A percentile compares a stretch with the other conserved stretches of the same genome.
phyloP scores from a whole-genome alignment of 2,113 vertebrate species.

The Carassius gibelio region DNA sequence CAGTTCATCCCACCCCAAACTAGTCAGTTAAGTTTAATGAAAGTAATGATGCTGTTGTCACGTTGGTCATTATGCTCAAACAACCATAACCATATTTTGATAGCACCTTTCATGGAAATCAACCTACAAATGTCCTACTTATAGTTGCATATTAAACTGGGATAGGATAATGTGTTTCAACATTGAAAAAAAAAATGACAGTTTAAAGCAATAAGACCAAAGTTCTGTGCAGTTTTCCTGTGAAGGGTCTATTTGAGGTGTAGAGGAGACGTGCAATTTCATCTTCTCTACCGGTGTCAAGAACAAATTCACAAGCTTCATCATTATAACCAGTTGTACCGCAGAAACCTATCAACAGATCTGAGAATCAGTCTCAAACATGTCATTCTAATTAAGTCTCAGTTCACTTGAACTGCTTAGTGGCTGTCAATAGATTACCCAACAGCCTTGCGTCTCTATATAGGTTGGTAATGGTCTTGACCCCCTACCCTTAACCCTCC shows the following conservation, averaged over 20 bases:
- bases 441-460: constrained; percentile 22
- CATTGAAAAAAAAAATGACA: neutral
- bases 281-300: neutral
- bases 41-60: neutral
- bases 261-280: neutral
- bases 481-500: constrained; percentile 21
- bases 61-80: neutral
- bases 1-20: neutral
- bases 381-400: constrained; percentile 36
- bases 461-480: constrained; percentile 39
- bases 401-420: constrained; percentile 29
- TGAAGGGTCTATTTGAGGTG: neutral
- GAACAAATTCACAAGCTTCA: constrained; percentile 19
- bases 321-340: constrained; percentile 11
- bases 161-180: neutral
- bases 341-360: constrained; percentile 19
- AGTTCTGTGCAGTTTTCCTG: constrained; percentile 8
- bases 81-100: neutral
- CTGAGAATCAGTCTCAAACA: constrained; percentile 14
- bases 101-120: neutral
- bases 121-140: neutral
- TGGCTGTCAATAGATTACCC: constrained; percentile 32
- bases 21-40: neutral
- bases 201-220: constrained; percentile 1
- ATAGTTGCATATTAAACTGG: neutral